Conservation (phyloP, 2,888 invertebrate species). For the Oscheius onirici region DNA sequence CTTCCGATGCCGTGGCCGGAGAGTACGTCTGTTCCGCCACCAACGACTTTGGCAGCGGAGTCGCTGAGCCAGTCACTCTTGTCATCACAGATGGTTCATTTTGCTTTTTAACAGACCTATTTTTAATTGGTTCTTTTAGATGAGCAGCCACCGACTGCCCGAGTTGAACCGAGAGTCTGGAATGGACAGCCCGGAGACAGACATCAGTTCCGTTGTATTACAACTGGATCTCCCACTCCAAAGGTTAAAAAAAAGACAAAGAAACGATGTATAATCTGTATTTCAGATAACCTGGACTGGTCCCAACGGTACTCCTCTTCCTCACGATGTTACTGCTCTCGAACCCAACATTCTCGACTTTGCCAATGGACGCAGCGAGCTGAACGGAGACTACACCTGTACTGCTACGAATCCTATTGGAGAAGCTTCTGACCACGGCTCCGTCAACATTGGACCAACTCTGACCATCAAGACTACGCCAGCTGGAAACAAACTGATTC, state of each 20-base stretch:
- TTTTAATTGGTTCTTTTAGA: slow-evolving; percentile 49
- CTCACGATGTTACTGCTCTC: slow-evolving; percentile 69
- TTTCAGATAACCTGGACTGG: slow-evolving; percentile 65
- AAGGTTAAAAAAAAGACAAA: slow-evolving; percentile 14
- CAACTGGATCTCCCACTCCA: slow-evolving; percentile 66
- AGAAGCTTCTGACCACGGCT: slow-evolving; percentile 66
- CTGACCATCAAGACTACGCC: slow-evolving; percentile 63
- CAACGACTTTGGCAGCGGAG: slow-evolving; percentile 63
- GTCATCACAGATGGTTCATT: slow-evolving; percentile 63
- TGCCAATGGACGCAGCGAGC: slow-evolving; percentile 55
- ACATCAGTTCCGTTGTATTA: slow-evolving; percentile 68
- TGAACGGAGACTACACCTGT: slow-evolving; percentile 67
- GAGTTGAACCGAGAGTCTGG: slow-evolving; percentile 69
- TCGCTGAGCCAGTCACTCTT: slow-evolving; percentile 62
- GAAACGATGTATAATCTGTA: background rate
- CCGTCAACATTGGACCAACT: slow-evolving; percentile 62
- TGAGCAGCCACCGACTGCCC: slow-evolving; percentile 69
- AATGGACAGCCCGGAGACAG: slow-evolving; percentile 69
- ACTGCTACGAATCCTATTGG: slow-evolving; percentile 61
- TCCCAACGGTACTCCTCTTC: slow-evolving; percentile 64
- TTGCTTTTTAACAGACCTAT: background rate
- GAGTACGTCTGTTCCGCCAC: slow-evolving; percentile 68
- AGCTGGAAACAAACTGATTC: slow-evolving; percentile 61
- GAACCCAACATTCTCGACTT: slow-evolving; percentile 65
- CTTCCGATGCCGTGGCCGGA: slow-evolving; percentile 59